Evolutionary conservation across 2,888 invertebrate species (phyloP).

Genomic region (Leucophenga maculata): DNA sequence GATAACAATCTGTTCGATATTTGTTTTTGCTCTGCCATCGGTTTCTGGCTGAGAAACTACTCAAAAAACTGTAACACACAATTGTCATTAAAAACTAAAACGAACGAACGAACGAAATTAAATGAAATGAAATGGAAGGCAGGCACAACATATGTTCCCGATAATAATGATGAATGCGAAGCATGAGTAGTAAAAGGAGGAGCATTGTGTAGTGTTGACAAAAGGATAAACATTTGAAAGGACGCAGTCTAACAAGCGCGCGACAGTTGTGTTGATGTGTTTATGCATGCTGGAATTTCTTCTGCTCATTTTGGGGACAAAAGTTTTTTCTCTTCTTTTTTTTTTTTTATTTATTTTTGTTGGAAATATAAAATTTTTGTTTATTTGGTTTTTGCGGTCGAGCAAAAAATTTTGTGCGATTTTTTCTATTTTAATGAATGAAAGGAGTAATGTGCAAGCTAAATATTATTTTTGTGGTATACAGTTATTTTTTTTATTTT

Average conservation of each 20-base stretch:
- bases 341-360: too few species aligned
- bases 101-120: constrained; percentile 37
- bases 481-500: too few species aligned
- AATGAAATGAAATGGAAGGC: constrained; percentile 44
- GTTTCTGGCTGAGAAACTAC: constrained; percentile 39
- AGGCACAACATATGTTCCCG: constrained; percentile 60
- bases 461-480: too few species aligned
- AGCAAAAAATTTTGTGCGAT: too few species aligned
- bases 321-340: too few species aligned
- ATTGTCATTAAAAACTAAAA: constrained; percentile 53
- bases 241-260: constrained; percentile 28
- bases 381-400: too few species aligned
- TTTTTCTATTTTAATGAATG: too few species aligned
- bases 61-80: constrained; percentile 55
- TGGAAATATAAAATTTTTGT: too few species aligned
- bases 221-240: constrained; percentile 29
- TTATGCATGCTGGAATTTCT: constrained; percentile 40
- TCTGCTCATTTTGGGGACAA: too few species aligned
- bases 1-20: constrained; percentile 57
- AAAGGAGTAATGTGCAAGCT: too few species aligned
- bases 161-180: constrained; percentile 18
- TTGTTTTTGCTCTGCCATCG: neutral
- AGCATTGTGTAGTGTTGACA: constrained; percentile 3
- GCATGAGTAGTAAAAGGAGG: neutral
- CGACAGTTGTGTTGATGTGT: constrained; percentile 55